Conservation (phyloP, 2,888 invertebrate genomes). For the Germaria angustata region DNA sequence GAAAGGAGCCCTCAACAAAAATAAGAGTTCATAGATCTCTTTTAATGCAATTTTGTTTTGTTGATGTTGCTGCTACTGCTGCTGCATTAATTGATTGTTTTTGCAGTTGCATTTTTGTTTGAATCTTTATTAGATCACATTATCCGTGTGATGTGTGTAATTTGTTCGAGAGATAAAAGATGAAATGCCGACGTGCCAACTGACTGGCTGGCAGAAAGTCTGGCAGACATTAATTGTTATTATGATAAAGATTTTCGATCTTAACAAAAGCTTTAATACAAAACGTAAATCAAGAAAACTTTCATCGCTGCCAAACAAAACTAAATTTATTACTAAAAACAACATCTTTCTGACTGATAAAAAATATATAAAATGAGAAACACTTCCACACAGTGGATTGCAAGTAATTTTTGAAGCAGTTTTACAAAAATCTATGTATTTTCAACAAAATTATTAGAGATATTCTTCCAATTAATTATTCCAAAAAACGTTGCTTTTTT, state of each 20-base stretch:
- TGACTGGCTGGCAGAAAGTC: slow-evolving; percentile 14
- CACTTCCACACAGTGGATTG: slow-evolving; percentile 23
- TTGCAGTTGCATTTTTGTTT: slow-evolving; percentile 26
- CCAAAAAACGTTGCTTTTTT: not conserved
- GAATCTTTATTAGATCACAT: slow-evolving; percentile 63
- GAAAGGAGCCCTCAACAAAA: slow-evolving; percentile 9
- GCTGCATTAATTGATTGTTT: slow-evolving; percentile 14
- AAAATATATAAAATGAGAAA: not conserved
- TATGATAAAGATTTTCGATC: not conserved
- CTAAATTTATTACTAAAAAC: slow-evolving; percentile 45
- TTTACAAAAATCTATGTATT: too few species aligned
- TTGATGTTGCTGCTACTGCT: slow-evolving; percentile 9
- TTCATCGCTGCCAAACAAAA: slow-evolving; percentile 44
- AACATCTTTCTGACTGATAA: slow-evolving; percentile 2
- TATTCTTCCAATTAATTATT: too few species aligned
- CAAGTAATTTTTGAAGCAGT: too few species aligned
- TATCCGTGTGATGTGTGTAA: slow-evolving; percentile 66
- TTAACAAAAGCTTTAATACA: slow-evolving; percentile 49
- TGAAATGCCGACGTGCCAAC: slow-evolving; percentile 40
- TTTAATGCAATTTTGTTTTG: slow-evolving; percentile 34
- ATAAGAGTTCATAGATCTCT: slow-evolving; percentile 62
- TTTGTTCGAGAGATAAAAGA: slow-evolving; percentile 65
- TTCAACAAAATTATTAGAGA: too few species aligned
- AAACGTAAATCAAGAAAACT: slow-evolving; percentile 55
- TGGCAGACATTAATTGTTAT: slow-evolving; percentile 44